Evolutionary conservation across 2,113 vertebrate species (phyloP), one percentile per base, ranked within the genome.

Genomic region (Megaceryle torquata): DNA sequence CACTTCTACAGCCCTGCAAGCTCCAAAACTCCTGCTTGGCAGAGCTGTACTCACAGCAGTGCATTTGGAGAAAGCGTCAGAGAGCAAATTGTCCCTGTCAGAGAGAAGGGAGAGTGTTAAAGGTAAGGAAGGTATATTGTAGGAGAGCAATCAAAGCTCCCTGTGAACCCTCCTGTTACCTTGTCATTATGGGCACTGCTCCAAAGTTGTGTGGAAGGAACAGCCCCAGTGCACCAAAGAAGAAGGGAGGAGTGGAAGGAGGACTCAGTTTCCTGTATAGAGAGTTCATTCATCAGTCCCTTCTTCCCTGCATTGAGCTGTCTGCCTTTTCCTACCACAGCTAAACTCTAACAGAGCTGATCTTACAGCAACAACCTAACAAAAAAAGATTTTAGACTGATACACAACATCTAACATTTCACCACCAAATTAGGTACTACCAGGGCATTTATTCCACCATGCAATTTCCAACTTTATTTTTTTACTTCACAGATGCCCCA

Each of bases 141-240:
- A 60, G 67, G 28, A 1, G 17, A 41, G n/a, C 13, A 8, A 15
- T 8, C 31, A 13, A 9, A 84, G 43, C 43, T 64, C 68, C 11
- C 81, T 29, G 57, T 6, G 26, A 59, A 26, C 1, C 1, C 25
- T 68, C 10, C 60, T 6, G 3, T 39, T 71, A 33, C 43, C 37
- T 7, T 2, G 24, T 4, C 15, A 12, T 64, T 70, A 72, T 5
- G 6, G 0, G 4, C 51, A 4, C 26, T 17, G 64, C 74, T 65
- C 75, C 31, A 29, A 18, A 37, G 57, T 46, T 16, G 31, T 0
- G 6, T 7, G 67, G 46, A 65, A 68, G 10, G 7, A 70, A 53
- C 20, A 57, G 61, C 57, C 61, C 60, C 39, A 79, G 25, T 57
- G 82, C 60, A 85, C 3, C 51, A 26, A 15, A 78, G 20, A 50